These are phyloP conservation scores for Papilio demoleus DNA, from an alignment of 2,888 invertebrate genomes.

Conservation along the genomic window DNA sequence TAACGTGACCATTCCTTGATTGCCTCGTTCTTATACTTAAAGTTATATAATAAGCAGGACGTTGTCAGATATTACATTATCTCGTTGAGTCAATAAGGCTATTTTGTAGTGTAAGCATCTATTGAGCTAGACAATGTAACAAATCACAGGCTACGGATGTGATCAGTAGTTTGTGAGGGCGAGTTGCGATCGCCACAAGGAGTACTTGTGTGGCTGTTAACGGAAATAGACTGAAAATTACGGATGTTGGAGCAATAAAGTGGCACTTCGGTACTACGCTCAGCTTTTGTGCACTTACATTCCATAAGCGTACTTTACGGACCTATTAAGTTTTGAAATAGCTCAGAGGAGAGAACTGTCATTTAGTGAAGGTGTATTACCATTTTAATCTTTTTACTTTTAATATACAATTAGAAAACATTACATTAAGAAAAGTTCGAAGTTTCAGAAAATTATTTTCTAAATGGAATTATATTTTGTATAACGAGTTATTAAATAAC, in stretches of 20 bases:
- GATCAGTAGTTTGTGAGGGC: slow-evolving; percentile 20
- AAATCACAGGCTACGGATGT: slow-evolving; percentile 21
- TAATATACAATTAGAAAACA: too few species aligned
- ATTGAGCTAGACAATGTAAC: slow-evolving; percentile 20
- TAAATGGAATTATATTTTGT: too few species aligned
- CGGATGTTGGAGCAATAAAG: slow-evolving; percentile 64
- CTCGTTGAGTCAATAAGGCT: not conserved
- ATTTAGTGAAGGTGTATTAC: not conserved
- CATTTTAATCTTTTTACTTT: not conserved
- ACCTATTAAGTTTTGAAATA: slow-evolving; percentile 8
- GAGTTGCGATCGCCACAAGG: slow-evolving; percentile 46
- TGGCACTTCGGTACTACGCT: slow-evolving; percentile 43
- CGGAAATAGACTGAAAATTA: slow-evolving; percentile 56
- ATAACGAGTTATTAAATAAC: too few species aligned
- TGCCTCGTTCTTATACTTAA: not conserved
- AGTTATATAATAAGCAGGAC: not conserved
- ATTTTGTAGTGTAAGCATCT: not conserved
- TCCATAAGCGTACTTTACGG: slow-evolving; percentile 24
- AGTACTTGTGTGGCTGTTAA: slow-evolving; percentile 47
- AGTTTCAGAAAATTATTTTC: too few species aligned
- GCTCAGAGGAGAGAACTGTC: not conserved
- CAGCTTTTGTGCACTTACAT: slow-evolving; percentile 16
- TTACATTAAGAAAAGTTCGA: too few species aligned
- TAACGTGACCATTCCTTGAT: not conserved
- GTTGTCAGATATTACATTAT: not conserved